These are phyloP conservation scores for Drosophila nigromelanica DNA, from an alignment of 1,140 invertebrate species.

Conservation along the genomic window DNA sequence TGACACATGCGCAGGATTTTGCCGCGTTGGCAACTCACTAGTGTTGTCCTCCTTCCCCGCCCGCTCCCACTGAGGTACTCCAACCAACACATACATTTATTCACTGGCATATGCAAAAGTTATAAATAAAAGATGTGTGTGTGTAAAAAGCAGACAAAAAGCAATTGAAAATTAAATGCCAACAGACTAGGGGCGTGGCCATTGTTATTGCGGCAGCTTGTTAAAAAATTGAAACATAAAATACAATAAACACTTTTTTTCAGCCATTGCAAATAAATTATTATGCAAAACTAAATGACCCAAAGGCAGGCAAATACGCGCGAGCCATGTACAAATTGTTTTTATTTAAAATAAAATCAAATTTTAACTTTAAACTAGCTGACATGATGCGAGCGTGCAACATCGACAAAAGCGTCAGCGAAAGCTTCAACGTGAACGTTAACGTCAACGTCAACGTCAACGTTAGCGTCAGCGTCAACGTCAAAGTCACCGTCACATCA, in stretches of 20 bases:
- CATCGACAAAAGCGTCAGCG: conserved; percentile 14
- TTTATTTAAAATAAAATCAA: conserved; percentile 65
- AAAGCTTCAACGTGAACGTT: conserved; percentile 9
- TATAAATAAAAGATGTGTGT: conserved; percentile 72
- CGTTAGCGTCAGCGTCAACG: conserved; percentile 19
- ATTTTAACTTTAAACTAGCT: conserved; percentile 62
- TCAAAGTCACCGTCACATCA: conserved; percentile 38
- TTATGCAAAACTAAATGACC: conserved; percentile 82
- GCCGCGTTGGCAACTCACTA: conserved; percentile 65
- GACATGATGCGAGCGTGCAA: conserved; percentile 12
- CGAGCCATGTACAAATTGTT: conserved; percentile 13
- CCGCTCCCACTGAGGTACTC: background rate
- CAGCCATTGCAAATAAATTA: conserved; percentile 74
- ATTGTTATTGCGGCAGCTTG: conserved; percentile 59
- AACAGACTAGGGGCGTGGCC: conserved; percentile 68
- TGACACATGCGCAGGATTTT: conserved; percentile 78
- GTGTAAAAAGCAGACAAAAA: conserved; percentile 63
- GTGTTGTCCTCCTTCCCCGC: background rate
- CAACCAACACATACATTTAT: conserved; percentile 17
- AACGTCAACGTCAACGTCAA: conserved; percentile 15
- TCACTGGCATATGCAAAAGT: conserved; percentile 52
- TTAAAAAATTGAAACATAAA: conserved; percentile 80
- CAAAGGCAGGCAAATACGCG: conserved; percentile 62
- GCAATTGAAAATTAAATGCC: conserved; percentile 78
- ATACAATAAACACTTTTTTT: conserved; percentile 66